phyloP scores from a whole-genome alignment of 2,888 invertebrate species.

The Hypomecis punctinalis region DNA sequence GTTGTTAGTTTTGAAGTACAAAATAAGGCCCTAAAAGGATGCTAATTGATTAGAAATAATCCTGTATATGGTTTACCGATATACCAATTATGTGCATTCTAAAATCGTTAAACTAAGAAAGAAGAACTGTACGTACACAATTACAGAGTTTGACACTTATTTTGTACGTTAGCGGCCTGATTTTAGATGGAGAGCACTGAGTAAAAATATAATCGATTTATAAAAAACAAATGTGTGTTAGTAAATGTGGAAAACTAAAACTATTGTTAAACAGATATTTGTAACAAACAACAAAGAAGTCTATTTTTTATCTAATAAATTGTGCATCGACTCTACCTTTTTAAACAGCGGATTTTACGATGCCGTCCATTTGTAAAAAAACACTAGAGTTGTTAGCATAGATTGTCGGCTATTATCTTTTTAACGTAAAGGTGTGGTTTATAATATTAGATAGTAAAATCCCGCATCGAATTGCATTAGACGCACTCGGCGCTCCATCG shows the following conservation, averaged over 20 bases:
- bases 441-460: slow-evolving; percentile 67
- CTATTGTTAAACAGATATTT: neutral
- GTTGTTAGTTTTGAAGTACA: too few species aligned
- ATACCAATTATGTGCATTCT: too few species aligned
- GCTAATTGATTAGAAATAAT: too few species aligned
- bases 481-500: slow-evolving; percentile 49
- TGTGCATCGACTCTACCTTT: slow-evolving; percentile 10
- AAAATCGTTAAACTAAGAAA: too few species aligned
- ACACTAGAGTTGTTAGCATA: slow-evolving; percentile 31
- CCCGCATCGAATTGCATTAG: slow-evolving; percentile 71
- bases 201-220: too few species aligned
- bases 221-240: too few species aligned
- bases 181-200: neutral
- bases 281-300: slow-evolving; percentile 6
- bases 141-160: too few species aligned
- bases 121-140: too few species aligned
- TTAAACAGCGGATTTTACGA: slow-evolving; percentile 28
- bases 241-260: neutral
- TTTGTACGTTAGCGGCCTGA: neutral
- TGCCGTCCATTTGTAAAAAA: slow-evolving; percentile 30
- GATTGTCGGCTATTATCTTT: slow-evolving; percentile 39
- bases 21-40: too few species aligned
- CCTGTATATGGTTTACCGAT: too few species aligned
- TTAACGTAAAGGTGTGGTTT: slow-evolving; percentile 54
- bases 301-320: slow-evolving; percentile 24